Evolutionary conservation across 2,888 invertebrate genomes (phyloP).

Genomic region (Xanthorhoe spadicearia): DNA sequence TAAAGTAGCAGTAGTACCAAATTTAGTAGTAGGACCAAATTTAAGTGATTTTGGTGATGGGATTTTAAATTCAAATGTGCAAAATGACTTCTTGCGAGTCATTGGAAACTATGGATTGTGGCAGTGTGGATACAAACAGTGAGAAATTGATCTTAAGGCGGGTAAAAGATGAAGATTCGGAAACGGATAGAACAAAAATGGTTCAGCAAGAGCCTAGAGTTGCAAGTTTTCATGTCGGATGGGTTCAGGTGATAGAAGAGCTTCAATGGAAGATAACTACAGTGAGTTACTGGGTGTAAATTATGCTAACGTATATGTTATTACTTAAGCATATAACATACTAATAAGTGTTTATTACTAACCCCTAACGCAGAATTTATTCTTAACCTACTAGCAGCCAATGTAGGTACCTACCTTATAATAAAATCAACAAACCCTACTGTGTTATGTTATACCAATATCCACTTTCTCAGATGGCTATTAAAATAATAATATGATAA

Average conservation of each 20-base stretch:
- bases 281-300: constrained; percentile 57
- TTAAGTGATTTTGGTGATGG: constrained; percentile 19
- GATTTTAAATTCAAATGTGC: constrained; percentile 37
- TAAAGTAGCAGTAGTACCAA: too few species aligned
- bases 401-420: too few species aligned
- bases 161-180: constrained; percentile 36
- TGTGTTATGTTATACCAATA: neutral
- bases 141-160: constrained; percentile 31
- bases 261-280: constrained; percentile 63
- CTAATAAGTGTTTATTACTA: constrained; percentile 1
- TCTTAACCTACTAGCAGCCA: neutral
- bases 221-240: constrained; percentile 61
- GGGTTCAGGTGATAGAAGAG: constrained; percentile 74
- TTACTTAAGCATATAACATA: neutral
- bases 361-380: constrained; percentile 9
- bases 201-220: constrained; percentile 45
- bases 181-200: constrained; percentile 19
- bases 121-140: constrained; percentile 46
- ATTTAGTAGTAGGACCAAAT: too few species aligned
- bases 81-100: constrained; percentile 55
- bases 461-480: neutral
- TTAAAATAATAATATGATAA: neutral
- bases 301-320: constrained; percentile 28
- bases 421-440: neutral
- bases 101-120: constrained; percentile 50